Conservation (phyloP, 2,113 vertebrate genomes). For the Hyperopisus bebe region DNA sequence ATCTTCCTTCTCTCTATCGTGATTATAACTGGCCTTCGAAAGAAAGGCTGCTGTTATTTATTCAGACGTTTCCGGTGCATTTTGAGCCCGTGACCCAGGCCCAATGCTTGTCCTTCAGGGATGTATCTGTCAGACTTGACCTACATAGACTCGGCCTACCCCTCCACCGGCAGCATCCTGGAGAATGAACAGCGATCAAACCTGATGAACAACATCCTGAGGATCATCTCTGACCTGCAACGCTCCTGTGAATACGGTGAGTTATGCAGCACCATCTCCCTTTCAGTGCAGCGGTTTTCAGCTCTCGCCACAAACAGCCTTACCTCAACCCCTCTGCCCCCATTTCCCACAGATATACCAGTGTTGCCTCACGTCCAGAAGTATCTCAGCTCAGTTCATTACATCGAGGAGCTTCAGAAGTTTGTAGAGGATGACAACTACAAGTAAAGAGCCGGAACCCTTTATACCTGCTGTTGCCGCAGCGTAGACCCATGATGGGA, state of each 20-base stretch:
- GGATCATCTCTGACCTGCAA: slow-evolving; percentile 96
- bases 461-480: neutral
- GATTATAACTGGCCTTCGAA: neutral
- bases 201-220: slow-evolving; percentile 96
- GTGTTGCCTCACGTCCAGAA: slow-evolving; percentile 96
- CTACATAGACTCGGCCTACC: slow-evolving; percentile 95
- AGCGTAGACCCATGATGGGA: neutral
- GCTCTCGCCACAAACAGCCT: neutral
- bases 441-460: slow-evolving; percentile 67
- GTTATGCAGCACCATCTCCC: neutral
- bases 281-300: neutral
- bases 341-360: slow-evolving; percentile 69
- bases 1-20: neutral
- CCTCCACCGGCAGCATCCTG: slow-evolving; percentile 94
- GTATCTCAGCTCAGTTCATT: slow-evolving; percentile 93
- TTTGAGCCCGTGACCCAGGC: neutral
- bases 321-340: neutral
- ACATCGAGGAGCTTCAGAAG: slow-evolving; percentile 98
- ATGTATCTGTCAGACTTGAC: slow-evolving; percentile 97
- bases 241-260: slow-evolving; percentile 66
- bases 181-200: slow-evolving; percentile 96
- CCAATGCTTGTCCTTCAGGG: slow-evolving; percentile 58
- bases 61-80: neutral
- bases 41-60: neutral
- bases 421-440: slow-evolving; percentile 99